Conservation (phyloP, 2,888 invertebrate species). For the Troilus luridus region DNA sequence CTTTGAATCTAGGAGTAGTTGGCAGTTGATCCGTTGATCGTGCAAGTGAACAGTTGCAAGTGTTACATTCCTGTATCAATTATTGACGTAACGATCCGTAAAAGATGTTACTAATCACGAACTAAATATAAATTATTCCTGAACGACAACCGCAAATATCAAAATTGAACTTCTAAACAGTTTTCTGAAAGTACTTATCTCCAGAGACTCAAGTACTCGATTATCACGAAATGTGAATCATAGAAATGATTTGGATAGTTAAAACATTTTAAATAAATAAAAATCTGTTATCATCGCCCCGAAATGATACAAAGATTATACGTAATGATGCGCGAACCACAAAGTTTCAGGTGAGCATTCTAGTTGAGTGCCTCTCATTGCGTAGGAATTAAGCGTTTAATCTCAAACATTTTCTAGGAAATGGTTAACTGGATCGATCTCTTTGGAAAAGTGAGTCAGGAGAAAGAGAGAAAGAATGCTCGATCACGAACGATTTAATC, state of each 20-base stretch:
- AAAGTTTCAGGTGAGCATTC: not conserved
- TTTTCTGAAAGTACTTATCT: not conserved
- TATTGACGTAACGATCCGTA: not conserved
- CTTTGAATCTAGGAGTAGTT: not conserved
- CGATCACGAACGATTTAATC: not conserved
- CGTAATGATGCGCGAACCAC: not conserved
- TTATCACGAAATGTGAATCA: not conserved
- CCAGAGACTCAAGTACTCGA: not conserved
- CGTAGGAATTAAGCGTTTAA: not conserved
- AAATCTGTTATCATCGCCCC: not conserved
- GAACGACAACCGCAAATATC: not conserved
- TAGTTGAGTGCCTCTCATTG: not conserved
- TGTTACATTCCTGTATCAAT: not conserved
- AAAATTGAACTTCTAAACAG: not conserved
- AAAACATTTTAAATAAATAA: slow-evolving; percentile 2
- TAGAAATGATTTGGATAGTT: not conserved
- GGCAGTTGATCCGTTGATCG: not conserved
- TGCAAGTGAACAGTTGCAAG: not conserved
- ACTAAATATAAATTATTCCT: not conserved
- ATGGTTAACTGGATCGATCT: not conserved
- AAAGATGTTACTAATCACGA: not conserved
- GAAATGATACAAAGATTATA: not conserved
- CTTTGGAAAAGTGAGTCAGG: not conserved
- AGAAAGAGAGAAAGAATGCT: not conserved
- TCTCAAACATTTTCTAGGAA: not conserved